Percentiles rank a stretch among this genome's conserved stretches.
Evolutionary conservation across 2,113 vertebrate species (phyloP).

Genomic region (Apodemus sylvaticus): DNA sequence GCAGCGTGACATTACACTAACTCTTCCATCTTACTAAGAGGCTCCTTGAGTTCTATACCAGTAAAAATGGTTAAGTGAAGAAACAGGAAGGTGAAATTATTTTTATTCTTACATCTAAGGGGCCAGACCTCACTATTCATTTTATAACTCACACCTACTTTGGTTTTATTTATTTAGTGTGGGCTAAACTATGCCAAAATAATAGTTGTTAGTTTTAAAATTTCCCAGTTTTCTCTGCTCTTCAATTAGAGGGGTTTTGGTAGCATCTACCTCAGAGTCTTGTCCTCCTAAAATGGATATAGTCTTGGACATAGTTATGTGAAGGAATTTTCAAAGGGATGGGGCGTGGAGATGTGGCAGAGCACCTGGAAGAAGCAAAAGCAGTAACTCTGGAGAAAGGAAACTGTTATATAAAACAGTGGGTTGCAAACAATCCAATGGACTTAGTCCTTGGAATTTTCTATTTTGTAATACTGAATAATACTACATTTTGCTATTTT

Average conservation of each 20-base stretch:
- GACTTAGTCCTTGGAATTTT: neutral
- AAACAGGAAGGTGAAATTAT: neutral
- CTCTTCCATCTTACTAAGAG: neutral
- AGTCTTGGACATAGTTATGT: neutral
- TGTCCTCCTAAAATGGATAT: neutral
- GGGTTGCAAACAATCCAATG: neutral
- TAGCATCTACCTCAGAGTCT: neutral
- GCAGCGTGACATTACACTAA: neutral
- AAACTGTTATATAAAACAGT: neutral
- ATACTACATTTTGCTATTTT: neutral
- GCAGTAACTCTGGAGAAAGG: neutral
- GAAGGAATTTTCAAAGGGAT: neutral
- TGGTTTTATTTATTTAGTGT: conserved; percentile 3
- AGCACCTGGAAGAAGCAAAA: neutral
- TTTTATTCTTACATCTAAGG: neutral
- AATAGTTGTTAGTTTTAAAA: neutral
- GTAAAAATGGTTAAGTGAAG: neutral
- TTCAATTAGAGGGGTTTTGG: neutral
- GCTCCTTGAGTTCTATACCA: neutral
- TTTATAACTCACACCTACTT: neutral
- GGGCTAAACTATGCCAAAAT: neutral
- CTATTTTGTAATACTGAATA: conserved; percentile 17
- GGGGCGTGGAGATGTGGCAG: neutral
- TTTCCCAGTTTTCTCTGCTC: neutral
- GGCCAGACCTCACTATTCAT: neutral